These are phyloP conservation scores for Acleris literana DNA, from an alignment of 2,888 invertebrate genomes.

Conservation along the genomic window DNA sequence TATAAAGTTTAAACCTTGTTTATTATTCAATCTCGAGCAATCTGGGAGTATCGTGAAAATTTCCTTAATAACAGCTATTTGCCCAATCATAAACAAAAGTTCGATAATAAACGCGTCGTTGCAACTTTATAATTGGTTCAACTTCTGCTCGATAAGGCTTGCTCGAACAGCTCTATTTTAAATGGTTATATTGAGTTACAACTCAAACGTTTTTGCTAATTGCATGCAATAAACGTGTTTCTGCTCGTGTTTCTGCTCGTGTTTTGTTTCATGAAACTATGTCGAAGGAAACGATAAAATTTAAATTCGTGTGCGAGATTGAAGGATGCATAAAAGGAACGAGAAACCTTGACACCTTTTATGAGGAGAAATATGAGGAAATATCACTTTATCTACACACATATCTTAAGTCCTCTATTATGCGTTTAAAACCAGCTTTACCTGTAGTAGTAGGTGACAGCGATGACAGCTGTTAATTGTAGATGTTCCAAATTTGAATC, in stretches of 20 bases:
- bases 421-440: no score
- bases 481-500: no score
- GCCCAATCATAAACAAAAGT: constrained; percentile 16
- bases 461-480: no score
- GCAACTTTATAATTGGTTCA: constrained; percentile 15
- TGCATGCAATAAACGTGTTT: not conserved
- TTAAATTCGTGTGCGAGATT: no score
- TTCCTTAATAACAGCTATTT: constrained; percentile 18
- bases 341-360: no score
- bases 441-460: no score
- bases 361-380: no score
- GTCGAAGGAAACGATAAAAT: no score
- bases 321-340: no score
- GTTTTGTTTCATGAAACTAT: not conserved
- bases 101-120: constrained; percentile 12
- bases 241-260: not conserved
- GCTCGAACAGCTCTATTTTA: not conserved
- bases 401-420: no score
- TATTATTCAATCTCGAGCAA: constrained; percentile 3
- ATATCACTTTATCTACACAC: no score
- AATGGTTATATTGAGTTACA: constrained; percentile 1
- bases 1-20: not conserved
- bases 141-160: constrained; percentile 6
- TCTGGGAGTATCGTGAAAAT: constrained; percentile 12
- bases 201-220: not conserved